Conservation (phyloP, 2,888 invertebrate genomes). For the Habroteleia sp. region DNA sequence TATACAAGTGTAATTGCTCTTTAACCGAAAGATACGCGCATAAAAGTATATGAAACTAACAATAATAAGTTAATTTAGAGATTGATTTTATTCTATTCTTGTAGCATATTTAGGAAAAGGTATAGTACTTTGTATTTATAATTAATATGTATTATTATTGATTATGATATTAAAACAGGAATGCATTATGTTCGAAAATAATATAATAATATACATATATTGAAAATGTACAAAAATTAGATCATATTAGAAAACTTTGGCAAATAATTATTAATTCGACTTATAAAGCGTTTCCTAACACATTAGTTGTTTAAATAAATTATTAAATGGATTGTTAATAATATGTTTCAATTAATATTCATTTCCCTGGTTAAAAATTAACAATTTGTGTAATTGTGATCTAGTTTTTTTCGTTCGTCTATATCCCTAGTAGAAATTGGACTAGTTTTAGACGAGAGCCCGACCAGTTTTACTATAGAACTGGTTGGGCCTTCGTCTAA, state of each 20-base stretch:
- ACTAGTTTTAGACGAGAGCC: no score
- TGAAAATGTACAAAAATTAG: slow-evolving; percentile 26
- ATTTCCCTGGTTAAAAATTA: slow-evolving; percentile 5
- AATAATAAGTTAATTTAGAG: not conserved
- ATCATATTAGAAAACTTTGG: slow-evolving; percentile 8
- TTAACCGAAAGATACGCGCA: slow-evolving; percentile 47
- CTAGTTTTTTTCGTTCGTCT: slow-evolving; percentile 34
- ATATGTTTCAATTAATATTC: no score
- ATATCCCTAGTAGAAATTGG: no score
- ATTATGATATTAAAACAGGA: no score
- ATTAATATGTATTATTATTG: no score
- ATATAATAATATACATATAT: slow-evolving; percentile 2
- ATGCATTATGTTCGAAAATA: no score
- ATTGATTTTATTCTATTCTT: not conserved
- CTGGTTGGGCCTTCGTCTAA: no score
- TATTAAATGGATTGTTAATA: no score
- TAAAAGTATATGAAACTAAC: slow-evolving; percentile 15
- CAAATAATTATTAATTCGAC: not conserved
- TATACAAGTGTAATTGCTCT: not conserved
- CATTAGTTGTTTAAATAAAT: no score
- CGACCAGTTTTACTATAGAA: no score
- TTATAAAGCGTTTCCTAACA: no score
- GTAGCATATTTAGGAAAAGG: slow-evolving; percentile 1
- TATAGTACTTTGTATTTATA: slow-evolving; percentile 4
- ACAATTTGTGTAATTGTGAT: slow-evolving; percentile 16